A percentile compares a stretch with the other conserved stretches of the same genome.
These are phyloP conservation scores for Hydraecia micacea DNA, from an alignment of 2,888 invertebrate species.

Conservation along the genomic window DNA sequence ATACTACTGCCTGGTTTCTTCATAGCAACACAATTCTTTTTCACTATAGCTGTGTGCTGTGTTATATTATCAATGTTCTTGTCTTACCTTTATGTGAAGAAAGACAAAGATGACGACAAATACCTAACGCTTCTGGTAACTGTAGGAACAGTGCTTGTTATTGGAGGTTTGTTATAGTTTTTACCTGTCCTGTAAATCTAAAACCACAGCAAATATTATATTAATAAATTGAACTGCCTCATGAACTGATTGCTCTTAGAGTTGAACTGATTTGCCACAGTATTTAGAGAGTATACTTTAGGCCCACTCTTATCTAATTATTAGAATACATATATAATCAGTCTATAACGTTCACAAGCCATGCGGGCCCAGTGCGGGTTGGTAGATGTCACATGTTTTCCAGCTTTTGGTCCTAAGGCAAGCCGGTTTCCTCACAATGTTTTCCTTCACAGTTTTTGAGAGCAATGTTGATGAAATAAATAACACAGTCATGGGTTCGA, in stretches of 20 bases:
- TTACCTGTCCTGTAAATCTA: not conserved
- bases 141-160: conserved; percentile 93
- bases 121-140: conserved; percentile 94
- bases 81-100: conserved; percentile 93
- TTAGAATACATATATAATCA: not conserved
- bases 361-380: not conserved
- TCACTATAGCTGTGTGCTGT: conserved; percentile 96
- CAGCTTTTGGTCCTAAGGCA: not conserved
- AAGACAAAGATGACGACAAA: conserved; percentile 94
- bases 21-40: conserved; percentile 98
- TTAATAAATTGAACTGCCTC: not conserved
- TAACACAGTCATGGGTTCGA: not conserved
- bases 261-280: not conserved
- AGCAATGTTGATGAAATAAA: not conserved
- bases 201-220: not conserved
- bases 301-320: not conserved
- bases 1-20: conserved; percentile 97
- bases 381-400: not conserved
- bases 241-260: not conserved
- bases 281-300: not conserved
- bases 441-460: not conserved
- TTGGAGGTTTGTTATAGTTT: conserved; percentile 90
- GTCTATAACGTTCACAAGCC: not conserved
- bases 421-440: not conserved
- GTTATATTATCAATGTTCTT: conserved; percentile 94